Evolutionary conservation across 2,888 invertebrate species (phyloP), one percentile per base, ranked within the genome.

Genomic region (Glaucopsyche alexis): DNA sequence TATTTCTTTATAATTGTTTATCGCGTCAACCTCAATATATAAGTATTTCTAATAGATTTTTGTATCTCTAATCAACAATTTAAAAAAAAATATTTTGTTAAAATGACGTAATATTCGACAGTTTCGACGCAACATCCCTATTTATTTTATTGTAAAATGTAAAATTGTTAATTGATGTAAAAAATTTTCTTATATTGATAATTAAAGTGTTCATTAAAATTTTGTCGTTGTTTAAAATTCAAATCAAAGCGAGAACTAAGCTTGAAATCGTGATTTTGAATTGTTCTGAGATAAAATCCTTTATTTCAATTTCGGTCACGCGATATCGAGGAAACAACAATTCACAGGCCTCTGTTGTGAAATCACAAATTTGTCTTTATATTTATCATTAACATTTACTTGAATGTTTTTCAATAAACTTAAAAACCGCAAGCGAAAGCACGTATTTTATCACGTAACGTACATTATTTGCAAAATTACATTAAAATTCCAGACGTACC

Each of bases 381-480:
- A 60, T 60, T 60, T 60, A 60, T 29, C 60, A 60, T 60, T 38
- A 60, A 60, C 29, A 29, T 60, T 60, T 60, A 60, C 60, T 60
- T 29, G 29, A 13, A 60, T 60, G 60, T 60, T 60, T 60, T 60
- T 60, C 60, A 60, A 60, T 60, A 38, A 60, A 29, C 29, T 38
- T 60, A 60, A 60, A 60, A 60, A 60, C 38, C 29, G 60, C 60
- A 13, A 29, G 60, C 60, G 60, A 60, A 60, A 60, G 60, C 60
- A 60, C 60, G 60, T 38, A 60, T 60, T 60, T 38, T 60, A 60
- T 14, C 60, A 60, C 60, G 60, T 60, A 60, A 60, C 29, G 19
- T 60, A 60, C 60, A 60, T 60, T 60, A 60, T 60, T 60, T 60
- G 60, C 60, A 60, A 60, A 60, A 60, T 60, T 60, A 60, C 60